phyloP scores from a whole-genome alignment of 2,113 vertebrate genomes.

The Orycteropus afer region DNA sequence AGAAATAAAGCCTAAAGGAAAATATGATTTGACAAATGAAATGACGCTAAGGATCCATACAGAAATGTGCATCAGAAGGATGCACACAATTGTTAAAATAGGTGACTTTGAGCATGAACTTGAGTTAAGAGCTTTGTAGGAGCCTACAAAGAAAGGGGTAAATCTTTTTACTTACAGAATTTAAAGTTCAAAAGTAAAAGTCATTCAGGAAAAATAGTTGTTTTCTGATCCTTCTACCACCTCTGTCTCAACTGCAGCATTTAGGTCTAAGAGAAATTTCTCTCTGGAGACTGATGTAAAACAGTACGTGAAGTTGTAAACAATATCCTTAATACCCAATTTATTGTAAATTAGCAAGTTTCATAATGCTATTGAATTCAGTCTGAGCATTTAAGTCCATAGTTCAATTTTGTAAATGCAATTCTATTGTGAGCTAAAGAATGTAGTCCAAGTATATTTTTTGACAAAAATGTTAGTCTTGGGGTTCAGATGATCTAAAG shows the following conservation, averaged over 20 bases:
- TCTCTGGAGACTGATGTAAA: not conserved
- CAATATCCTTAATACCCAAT: not conserved
- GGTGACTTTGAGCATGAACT: not conserved
- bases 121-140: not conserved
- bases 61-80: not conserved
- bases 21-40: conserved; percentile 8
- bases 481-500: not conserved
- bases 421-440: not conserved
- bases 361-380: not conserved
- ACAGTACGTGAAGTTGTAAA: not conserved
- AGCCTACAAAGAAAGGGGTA: not conserved
- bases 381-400: not conserved
- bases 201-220: not conserved
- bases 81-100: not conserved
- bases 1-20: conserved; percentile 3
- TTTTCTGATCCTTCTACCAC: not conserved
- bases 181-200: not conserved
- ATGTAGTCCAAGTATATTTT: not conserved
- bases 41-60: not conserved
- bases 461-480: not conserved
- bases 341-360: conserved; percentile 2
- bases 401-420: conserved; percentile 12
- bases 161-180: not conserved
- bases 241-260: not conserved
- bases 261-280: not conserved